A percentile compares a stretch with the other conserved stretches of the same genome.
These are phyloP conservation scores for Drosophila paranaensis DNA, from an alignment of 2,888 invertebrate species.

Conservation along the genomic window DNA sequence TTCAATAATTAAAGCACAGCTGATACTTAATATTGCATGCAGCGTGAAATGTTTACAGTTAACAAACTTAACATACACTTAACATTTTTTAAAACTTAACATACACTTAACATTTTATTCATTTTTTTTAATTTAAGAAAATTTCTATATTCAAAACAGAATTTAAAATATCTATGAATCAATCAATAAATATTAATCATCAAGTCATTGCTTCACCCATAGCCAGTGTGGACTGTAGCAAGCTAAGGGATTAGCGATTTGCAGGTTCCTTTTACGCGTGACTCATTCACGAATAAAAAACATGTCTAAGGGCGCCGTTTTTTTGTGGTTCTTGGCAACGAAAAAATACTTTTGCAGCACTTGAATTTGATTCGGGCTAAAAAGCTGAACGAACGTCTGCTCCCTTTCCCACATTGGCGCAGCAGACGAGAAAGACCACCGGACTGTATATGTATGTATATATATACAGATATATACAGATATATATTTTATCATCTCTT, in stretches of 20 bases:
- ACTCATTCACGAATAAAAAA: conserved; percentile 44
- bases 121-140: too few relatives aligned
- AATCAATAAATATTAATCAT: background rate
- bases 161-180: background rate
- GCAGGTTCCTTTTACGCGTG: conserved; percentile 45
- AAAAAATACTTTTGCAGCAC: conserved; percentile 39
- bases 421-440: conserved; percentile 56
- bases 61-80: too few relatives aligned
- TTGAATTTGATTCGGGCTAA: conserved; percentile 27
- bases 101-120: background rate
- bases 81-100: background rate
- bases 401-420: conserved; percentile 53
- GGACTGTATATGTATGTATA: conserved; percentile 28
- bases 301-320: conserved; percentile 38
- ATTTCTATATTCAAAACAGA: background rate
- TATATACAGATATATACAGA: conserved; percentile 12
- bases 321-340: conserved; percentile 24
- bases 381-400: conserved; percentile 34
- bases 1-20: too few relatives aligned
- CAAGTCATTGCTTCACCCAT: background rate
- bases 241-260: conserved; percentile 38
- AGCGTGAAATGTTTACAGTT: too few relatives aligned
- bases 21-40: too few relatives aligned
- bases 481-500: background rate
- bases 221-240: conserved; percentile 30